Evolutionary conservation across 2,113 vertebrate species (phyloP), one percentile per base, ranked within the genome.

Genomic region (Corythornis madagascariensis): DNA sequence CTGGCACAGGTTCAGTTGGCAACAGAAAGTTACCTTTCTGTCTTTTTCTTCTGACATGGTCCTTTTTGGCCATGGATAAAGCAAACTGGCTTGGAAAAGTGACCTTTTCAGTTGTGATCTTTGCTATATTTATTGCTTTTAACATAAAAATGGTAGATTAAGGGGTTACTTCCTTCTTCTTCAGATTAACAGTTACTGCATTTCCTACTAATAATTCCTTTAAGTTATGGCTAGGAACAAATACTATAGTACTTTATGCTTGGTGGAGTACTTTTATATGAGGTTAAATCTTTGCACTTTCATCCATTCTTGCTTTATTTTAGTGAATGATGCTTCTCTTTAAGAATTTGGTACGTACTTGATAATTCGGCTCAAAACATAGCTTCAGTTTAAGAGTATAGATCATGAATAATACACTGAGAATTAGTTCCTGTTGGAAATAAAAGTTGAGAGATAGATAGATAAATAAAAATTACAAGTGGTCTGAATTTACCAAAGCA

Each of bases 401-500:
- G 81, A 45, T 90, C 61, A 67, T 65, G 77, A 93, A 87, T 88
- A 79, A 86, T 67, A 40, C 74, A 61, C 70, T 48, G 43, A 89
- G 66, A 86, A 81, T 92, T 90, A 83, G 66, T 66, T 79, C 53
- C 66, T 87, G 48, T 84, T 93, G 56, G 82, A 71, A 90, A 66
- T 33, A 77, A 63, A 88, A 85, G 66, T 53, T 76, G 74, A 29
- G 55, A 73, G 61, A 82, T 85, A 87, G 95, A 74, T 91, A 90
- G 94, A 82, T 91, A 87, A 84, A 72, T 67, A 52, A 92, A 29
- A 82, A 31, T 64, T 87, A 71, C 43, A 88, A 88, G 80, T 24
- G 78, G 67, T 77, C 47, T 87, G 84, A 24, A 43, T 79, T 93
- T 95, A 53, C 64, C 83, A 42, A 75, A 87, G 50, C 47, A 72